Evolutionary conservation across 2,797 vertebrate genomes (phyloP).

Genomic region (Linurgus olivaceus): DNA sequence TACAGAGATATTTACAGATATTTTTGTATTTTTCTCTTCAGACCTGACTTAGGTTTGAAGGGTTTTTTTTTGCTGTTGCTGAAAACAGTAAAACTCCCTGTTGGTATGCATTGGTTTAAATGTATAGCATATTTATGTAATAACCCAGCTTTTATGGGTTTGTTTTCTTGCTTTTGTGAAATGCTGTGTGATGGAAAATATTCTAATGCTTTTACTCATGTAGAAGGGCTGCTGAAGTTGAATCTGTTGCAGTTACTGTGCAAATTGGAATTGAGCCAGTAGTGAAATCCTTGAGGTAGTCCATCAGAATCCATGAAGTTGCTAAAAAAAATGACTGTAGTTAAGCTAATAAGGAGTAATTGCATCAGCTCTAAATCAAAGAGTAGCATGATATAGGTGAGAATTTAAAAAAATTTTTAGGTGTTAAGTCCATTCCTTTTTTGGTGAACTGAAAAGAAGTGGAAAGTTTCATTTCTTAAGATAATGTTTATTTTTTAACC

Average conservation of each 20-base stretch:
- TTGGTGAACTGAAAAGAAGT: neutral
- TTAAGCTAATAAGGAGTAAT: neutral
- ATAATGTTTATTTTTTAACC: slow-evolving; percentile 15
- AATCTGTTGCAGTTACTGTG: neutral
- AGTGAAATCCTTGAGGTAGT: neutral
- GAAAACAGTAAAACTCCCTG: neutral
- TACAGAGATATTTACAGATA: neutral
- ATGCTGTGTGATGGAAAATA: neutral
- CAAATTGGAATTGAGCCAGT: neutral
- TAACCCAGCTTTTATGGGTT: neutral
- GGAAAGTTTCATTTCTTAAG: neutral
- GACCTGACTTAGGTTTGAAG: neutral
- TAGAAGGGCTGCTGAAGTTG: neutral
- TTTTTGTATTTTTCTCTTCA: neutral
- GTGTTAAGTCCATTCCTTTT: neutral
- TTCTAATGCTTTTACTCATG: neutral
- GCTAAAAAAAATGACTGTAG: neutral
- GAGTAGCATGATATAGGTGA: neutral
- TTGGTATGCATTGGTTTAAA: neutral
- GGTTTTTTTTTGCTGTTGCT: neutral
- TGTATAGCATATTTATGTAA: neutral
- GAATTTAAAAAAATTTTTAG: neutral
- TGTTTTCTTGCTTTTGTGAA: neutral
- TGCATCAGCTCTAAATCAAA: neutral
- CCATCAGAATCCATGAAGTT: neutral